Base-by-base conservation (phyloP, 2,888 invertebrate genomes). In the Diadromus collaris region DNA sequence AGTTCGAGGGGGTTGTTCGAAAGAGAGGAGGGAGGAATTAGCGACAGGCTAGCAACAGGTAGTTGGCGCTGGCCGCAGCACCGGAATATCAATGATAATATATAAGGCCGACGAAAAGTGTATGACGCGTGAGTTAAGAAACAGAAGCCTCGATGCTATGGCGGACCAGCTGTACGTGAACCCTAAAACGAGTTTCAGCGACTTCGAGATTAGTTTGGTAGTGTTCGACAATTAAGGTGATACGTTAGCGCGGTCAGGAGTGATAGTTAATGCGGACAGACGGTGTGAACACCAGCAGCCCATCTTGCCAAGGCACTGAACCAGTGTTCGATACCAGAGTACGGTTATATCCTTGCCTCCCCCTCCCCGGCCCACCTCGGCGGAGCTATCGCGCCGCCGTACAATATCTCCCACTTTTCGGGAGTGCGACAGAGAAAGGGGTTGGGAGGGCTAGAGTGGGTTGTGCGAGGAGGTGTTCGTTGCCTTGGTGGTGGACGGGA, bases 241-340 rank as follows among this genome's bases (percentile, higher is more conserved):
- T 32, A 16, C 58, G 4, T 60, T 65, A 38, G 54, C 54, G 68
- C 64, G 38, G 38, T 48, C 54, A 38, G 29, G 44, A 67, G 38
- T 27, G 74, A 48, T 61, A 61, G 67, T 67, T 46, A n/a, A n/a
- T 70, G 67, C 68, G 76, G 44, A 77, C 76, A 71, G 77, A 48
- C 70, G 70, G 76, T 60, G 72, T 77, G 79, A 80, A 77, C 82
- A 83, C 81, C 82, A 82, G 81, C 83, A 82, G 81, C 83, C 83
- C 82, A 85, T 86, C 83, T 85, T 85, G 83, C 82, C 86, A 87
- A 84, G 84, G 85, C 84, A 89, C 89, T 89, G 89, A 88, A 88
- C 86, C 86, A 78, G 83, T 85, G 86, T 89, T 89, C 88, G 87
- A 89, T 89, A 88, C 85, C 86, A 82, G 86, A 84, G 88, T 87